These are phyloP conservation scores for Leptobrachium leishanense DNA, from an alignment of 2,113 vertebrate genomes.

Conservation along the genomic window DNA sequence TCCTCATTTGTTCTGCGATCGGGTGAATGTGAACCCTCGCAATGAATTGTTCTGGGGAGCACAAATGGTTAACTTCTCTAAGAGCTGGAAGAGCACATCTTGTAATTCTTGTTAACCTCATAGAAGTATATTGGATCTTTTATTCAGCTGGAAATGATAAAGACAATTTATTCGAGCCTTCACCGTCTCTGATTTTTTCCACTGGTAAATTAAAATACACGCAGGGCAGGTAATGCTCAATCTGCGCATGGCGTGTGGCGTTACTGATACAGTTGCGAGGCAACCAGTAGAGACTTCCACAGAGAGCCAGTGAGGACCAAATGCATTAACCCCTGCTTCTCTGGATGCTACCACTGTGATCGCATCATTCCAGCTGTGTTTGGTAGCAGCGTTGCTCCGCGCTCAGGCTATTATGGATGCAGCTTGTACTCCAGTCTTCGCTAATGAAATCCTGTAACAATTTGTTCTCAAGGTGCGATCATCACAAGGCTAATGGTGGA, in stretches of 20 bases:
- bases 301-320: slow-evolving; percentile 27
- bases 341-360: neutral
- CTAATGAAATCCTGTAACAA: neutral
- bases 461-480: neutral
- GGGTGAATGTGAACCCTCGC: neutral
- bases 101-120: slow-evolving; percentile 27
- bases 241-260: slow-evolving; percentile 37
- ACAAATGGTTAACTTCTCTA: neutral
- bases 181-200: neutral
- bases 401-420: neutral
- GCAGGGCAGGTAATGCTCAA: slow-evolving; percentile 41
- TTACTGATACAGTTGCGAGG: slow-evolving; percentile 57
- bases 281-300: slow-evolving; percentile 51
- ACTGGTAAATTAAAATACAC: slow-evolving; percentile 28
- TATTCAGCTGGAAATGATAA: slow-evolving; percentile 32
- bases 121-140: slow-evolving; percentile 19
- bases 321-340: slow-evolving; percentile 18
- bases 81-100: neutral
- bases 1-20: neutral
- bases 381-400: neutral
- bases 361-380: neutral
- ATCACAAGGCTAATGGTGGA: neutral
- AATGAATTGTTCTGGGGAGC: neutral
- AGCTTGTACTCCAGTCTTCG: no score
- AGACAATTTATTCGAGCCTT: slow-evolving; percentile 30